phyloP scores from a whole-genome alignment of 23 tunicate genomes.

The Halocynthia roretzi region DNA sequence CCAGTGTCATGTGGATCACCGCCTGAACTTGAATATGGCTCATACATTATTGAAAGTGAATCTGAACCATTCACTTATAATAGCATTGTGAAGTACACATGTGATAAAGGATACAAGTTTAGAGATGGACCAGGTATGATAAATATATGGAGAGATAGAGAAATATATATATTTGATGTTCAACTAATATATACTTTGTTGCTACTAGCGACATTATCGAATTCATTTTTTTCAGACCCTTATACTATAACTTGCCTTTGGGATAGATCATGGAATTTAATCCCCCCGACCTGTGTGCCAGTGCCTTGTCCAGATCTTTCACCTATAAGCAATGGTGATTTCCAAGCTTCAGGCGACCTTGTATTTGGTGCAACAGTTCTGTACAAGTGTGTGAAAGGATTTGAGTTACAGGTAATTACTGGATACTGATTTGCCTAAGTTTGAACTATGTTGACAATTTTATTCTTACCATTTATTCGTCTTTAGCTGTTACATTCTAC shows the following conservation, averaged over 20 bases:
- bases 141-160: too few species aligned
- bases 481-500: too few species aligned
- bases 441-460: too few species aligned
- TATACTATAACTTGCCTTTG: slow-evolving; percentile 8
- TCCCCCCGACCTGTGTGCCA: slow-evolving; percentile 39
- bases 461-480: too few species aligned
- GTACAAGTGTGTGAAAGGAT: slow-evolving; percentile 55
- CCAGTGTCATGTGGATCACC: slow-evolving; percentile 65
- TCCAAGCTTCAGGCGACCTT: slow-evolving; percentile 10
- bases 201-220: too few species aligned
- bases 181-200: neutral
- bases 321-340: slow-evolving; percentile 24
- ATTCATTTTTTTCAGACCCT: neutral
- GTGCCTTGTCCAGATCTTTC: slow-evolving; percentile 53
- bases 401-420: slow-evolving; percentile 45
- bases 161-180: neutral
- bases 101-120: slow-evolving; percentile 54
- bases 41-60: neutral
- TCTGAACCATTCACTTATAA: slow-evolving; percentile 27
- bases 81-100: slow-evolving; percentile 32
- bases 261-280: slow-evolving; percentile 8
- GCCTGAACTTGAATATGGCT: neutral
- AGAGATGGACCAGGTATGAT: slow-evolving; percentile 16
- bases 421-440: too few species aligned
- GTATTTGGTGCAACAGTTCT: slow-evolving; percentile 46